Base-by-base conservation (phyloP, 2,888 invertebrate species). In the Synergus itoensis region DNA sequence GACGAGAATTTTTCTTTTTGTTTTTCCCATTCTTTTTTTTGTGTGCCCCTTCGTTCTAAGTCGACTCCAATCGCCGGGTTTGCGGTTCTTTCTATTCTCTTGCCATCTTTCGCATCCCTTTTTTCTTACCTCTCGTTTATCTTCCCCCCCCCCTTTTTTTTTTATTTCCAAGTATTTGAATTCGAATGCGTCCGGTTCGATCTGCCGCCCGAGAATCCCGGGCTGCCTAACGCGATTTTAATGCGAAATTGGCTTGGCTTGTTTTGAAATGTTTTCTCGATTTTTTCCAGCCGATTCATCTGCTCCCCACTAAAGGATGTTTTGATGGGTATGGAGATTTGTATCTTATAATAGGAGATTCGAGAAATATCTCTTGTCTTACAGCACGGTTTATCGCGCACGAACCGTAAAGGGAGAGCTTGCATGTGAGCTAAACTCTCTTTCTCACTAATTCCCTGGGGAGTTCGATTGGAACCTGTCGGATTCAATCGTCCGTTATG, bases 21-120 rank as follows among this genome's bases (percentile, higher is more conserved):
- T 79, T 78, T 79, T 75, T 78, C 78, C 79, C 67, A 78, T 80
- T 80, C 69, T 77, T 73, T 76, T 79, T 21, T 64, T 75, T 43
- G 60, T 65, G 28, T 48, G 41, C 53, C 48, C 57, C 76, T 28
- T 18, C 43, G 11, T 28, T 48, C 69, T 75, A 65, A 40, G 57
- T 48, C 64, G 21, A 75, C 43, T 65, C 28, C 77, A 45, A 57
- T 21, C 60, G 64, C 14, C 21, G 60, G 43, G 36, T 67, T 77
- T 76, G 53, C 60, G 18, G 41, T 18, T 60, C 62, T 53, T 67
- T 57, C 41, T 21, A 65, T 57, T 76, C 64, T 76, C 43, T 60
- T 45, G 18, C 77, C 73, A 78, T 67, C 53, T 48, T 64, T 62
- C 60, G 28, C 80, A 48, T 18, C 57, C 45, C 43, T 78, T 78